Evolutionary conservation across 1,140 invertebrate genomes (phyloP).

Genomic region (Chelonus insularis): DNA sequence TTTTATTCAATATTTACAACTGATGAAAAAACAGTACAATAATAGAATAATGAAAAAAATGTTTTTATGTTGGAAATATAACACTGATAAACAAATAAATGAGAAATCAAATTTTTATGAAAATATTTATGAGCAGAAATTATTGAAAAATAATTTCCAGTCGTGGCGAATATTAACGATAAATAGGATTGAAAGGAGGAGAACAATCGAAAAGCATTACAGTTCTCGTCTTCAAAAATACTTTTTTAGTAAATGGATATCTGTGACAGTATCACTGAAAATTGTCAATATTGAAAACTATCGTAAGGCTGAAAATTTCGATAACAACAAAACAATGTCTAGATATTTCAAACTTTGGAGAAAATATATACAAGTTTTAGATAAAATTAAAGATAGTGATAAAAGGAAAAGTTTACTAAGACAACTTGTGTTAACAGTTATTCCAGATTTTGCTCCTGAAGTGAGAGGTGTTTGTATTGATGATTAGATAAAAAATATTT

Average conservation of each 20-base stretch:
- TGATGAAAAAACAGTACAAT: constrained; percentile 37
- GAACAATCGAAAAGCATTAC: constrained; percentile 34
- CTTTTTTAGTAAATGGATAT: constrained; percentile 44
- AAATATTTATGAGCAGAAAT: no score
- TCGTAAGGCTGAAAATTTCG: constrained; percentile 31
- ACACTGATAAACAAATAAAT: no score
- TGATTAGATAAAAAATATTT: constrained; percentile 31
- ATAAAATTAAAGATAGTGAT: constrained; percentile 47
- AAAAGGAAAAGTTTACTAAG: constrained; percentile 45
- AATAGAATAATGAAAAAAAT: constrained; percentile 32
- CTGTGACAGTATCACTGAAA: constrained; percentile 28
- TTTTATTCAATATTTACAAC: constrained; percentile 38
- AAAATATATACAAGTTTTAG: constrained; percentile 41
- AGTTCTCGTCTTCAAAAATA: constrained; percentile 47
- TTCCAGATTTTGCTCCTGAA: constrained; percentile 50
- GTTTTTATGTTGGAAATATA: neutral
- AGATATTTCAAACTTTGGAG: constrained; percentile 44
- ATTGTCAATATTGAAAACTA: constrained; percentile 29
- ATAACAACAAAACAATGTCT: constrained; percentile 35
- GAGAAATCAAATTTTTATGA: no score
- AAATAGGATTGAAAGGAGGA: no score
- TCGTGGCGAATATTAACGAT: constrained; percentile 37
- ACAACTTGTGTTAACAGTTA: constrained; percentile 47
- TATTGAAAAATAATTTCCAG: constrained; percentile 15
- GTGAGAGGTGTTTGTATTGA: constrained; percentile 44